Evolutionary conservation across 2,888 invertebrate genomes (phyloP).

Genomic region (Tenthredo amoena): DNA sequence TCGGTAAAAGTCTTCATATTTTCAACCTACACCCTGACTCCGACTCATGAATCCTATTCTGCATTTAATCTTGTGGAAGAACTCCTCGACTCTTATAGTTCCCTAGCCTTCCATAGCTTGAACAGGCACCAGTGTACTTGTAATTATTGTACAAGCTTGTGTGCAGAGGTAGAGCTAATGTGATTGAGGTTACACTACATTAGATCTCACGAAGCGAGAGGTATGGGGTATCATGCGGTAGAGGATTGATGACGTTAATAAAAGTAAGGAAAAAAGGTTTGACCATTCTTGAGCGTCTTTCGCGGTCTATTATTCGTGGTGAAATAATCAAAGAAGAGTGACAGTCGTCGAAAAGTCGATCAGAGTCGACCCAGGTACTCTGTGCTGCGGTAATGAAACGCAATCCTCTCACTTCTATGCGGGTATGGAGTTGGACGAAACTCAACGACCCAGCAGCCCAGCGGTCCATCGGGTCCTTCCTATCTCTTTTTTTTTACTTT

Average conservation of each 20-base stretch:
- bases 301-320: constrained; percentile 42
- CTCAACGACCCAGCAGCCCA: constrained; percentile 32
- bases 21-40: not conserved
- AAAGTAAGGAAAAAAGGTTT: constrained; percentile 20
- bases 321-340: constrained; percentile 43
- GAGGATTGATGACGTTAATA: constrained; percentile 22
- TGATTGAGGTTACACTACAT: constrained; percentile 22
- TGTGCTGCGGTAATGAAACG: constrained; percentile 40
- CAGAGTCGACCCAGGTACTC: constrained; percentile 42
- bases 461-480: constrained; percentile 24
- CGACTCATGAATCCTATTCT: not conserved
- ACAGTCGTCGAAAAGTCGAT: constrained; percentile 49
- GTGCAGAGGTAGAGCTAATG: not conserved
- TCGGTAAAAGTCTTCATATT: not conserved
- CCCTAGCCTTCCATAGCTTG: not conserved
- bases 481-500: not conserved
- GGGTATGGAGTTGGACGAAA: constrained; percentile 13
- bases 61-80: not conserved
- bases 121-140: not conserved
- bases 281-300: constrained; percentile 26
- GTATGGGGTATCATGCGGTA: not conserved
- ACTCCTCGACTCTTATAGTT: constrained; percentile 5
- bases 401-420: constrained; percentile 42
- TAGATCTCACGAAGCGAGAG: not conserved
- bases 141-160: not conserved